Evolutionary conservation across 2,113 vertebrate genomes (phyloP).

Genomic region (Alethe castanea): DNA sequence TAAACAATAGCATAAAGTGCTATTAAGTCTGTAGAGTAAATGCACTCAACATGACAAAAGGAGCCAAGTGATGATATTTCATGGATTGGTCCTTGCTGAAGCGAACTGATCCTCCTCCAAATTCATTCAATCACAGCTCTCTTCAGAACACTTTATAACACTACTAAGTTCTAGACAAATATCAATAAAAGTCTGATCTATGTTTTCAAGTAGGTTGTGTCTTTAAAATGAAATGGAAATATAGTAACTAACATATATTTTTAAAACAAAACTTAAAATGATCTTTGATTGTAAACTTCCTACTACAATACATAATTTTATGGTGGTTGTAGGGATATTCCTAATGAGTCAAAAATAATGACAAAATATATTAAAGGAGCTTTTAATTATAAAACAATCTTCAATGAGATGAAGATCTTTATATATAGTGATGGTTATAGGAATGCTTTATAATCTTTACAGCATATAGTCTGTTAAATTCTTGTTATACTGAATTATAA

Average conservation of each 20-base stretch:
- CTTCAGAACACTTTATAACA: not conserved
- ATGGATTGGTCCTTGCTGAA: not conserved
- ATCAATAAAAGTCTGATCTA: not conserved
- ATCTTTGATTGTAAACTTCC: not conserved
- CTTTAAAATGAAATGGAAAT: conserved; percentile 6
- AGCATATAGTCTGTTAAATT: not conserved
- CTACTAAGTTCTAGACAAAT: not conserved
- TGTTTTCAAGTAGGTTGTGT: not conserved
- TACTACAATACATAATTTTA: not conserved
- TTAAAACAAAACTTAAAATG: not conserved
- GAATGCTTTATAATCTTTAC: not conserved
- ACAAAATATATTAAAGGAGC: not conserved
- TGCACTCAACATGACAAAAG: not conserved
- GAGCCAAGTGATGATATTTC: not conserved
- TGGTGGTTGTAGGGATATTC: not conserved
- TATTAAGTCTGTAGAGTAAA: not conserved
- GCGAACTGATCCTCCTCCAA: not conserved
- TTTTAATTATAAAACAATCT: not conserved
- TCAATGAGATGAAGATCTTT: not conserved
- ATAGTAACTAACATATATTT: not conserved
- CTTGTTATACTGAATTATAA: not conserved
- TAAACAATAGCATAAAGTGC: conserved; percentile 4
- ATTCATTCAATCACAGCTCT: not conserved
- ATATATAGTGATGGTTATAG: not conserved
- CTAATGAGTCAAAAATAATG: not conserved